Base-by-base conservation (phyloP, 2,113 vertebrate genomes). In the Pontoporia blainvillei region DNA sequence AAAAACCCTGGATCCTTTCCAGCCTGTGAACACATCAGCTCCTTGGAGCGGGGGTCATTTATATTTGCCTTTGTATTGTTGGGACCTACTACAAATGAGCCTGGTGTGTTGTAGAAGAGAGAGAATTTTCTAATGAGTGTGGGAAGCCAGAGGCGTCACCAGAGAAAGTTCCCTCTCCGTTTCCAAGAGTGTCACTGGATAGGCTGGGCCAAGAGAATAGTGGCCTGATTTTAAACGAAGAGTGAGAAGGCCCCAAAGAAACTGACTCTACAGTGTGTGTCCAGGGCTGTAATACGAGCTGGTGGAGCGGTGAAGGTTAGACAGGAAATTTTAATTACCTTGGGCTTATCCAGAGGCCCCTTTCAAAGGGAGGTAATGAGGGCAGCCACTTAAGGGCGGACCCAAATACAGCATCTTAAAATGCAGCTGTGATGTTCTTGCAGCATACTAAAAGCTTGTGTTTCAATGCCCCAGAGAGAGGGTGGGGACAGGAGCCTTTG, bases 171-270 rank as follows among this genome's bases (percentile, higher is more conserved):
- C 76, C 88, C 78, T 75, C 83, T 86, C 91, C 2, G 0, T 41
- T 75, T 90, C 94, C 90, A 87, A 91, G 90, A 7, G 25, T 78
- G 96, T 96, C 59, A 98, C 95, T 61, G 82, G 89, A 95, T 90
- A 95, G 93, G 86, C 18, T 2, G 9, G 3, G 91, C 93, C 61
- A 4, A 54, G 73, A 94, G 89, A 76, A 71, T 15, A 46, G 85
- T 96, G 95, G 95, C 96, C 97, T 97, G 96, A 96, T 97, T 98
- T 97, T 93, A n/a, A 96, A 13, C 31, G 25, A 2, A 93, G 91
- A 72, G 41, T 13, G 83, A 93, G 90, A 64, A 36, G 87, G 81
- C 79, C 54, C 57, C n/a, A 23, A 41, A 89, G 96, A 93, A 96
- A 82, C 88, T 29, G 94, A 96, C 94, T 76, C 95, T 71, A 1